A percentile compares a stretch with the other conserved stretches of the same genome.
Evolutionary conservation across 2,888 invertebrate genomes (phyloP).

Genomic region (Noctua fimbriata): DNA sequence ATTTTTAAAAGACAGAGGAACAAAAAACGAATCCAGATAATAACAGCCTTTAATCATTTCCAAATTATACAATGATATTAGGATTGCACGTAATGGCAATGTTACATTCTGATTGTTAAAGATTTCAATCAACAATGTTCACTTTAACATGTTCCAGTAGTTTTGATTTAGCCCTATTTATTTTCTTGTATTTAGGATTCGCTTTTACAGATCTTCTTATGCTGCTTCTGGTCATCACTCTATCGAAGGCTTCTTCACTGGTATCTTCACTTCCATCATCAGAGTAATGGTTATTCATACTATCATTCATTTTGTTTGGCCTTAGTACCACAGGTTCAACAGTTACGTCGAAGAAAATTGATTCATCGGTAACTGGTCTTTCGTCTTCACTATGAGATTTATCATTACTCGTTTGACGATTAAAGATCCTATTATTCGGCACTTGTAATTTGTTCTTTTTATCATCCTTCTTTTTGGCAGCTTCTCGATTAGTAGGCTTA

Average conservation of each 20-base stretch:
- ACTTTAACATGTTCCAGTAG: conserved; percentile 86
- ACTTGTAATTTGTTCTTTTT: conserved; percentile 83
- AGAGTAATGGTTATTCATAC: conserved; percentile 88
- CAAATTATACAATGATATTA: conserved; percentile 39
- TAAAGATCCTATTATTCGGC: conserved; percentile 77
- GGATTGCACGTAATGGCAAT: conserved; percentile 33
- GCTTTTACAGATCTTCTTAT: conserved; percentile 86
- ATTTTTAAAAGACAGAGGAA: background rate
- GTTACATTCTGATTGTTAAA: conserved; percentile 23
- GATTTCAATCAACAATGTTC: conserved; percentile 82
- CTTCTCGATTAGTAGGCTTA: conserved; percentile 82
- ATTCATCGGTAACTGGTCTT: conserved; percentile 74
- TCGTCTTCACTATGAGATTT: conserved; percentile 85
- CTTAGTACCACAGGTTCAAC: conserved; percentile 80
- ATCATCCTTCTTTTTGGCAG: conserved; percentile 83
- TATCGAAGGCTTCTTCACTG: conserved; percentile 87
- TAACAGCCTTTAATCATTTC: conserved; percentile 56
- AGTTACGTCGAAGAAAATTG: conserved; percentile 79
- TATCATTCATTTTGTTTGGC: conserved; percentile 85
- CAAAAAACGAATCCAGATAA: conserved; percentile 1
- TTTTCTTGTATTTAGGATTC: conserved; percentile 89
- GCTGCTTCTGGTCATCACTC: conserved; percentile 87
- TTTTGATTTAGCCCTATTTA: conserved; percentile 86
- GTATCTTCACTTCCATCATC: conserved; percentile 88
- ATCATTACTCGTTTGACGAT: conserved; percentile 79